phyloP scores from a whole-genome alignment of 1,140 invertebrate genomes.

The Telenomus remus region DNA sequence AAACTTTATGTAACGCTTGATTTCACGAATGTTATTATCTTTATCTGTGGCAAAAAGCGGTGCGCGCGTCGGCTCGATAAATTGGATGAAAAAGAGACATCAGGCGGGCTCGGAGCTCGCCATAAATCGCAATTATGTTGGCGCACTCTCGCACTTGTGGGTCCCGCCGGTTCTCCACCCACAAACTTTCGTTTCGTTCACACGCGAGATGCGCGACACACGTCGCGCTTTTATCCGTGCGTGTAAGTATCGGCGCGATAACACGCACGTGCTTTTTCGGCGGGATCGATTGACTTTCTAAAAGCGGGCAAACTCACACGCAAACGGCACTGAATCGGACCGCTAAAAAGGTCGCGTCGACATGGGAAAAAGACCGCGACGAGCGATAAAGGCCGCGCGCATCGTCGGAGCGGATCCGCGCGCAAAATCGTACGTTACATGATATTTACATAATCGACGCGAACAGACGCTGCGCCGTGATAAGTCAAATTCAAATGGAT shows the following conservation, averaged over 20 bases:
- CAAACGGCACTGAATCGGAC: slow-evolving; percentile 40
- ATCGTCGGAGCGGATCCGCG: slow-evolving; percentile 16
- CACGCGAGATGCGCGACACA: slow-evolving; percentile 32
- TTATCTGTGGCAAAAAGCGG: neutral
- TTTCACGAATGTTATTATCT: neutral
- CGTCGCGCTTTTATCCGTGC: slow-evolving; percentile 43
- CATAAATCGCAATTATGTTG: slow-evolving; percentile 49
- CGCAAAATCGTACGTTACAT: slow-evolving; percentile 39
- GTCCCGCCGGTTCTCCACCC: slow-evolving; percentile 22
- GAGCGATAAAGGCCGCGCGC: slow-evolving; percentile 42
- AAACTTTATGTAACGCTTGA: slow-evolving; percentile 4
- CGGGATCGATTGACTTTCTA: slow-evolving; percentile 57
- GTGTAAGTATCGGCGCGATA: slow-evolving; percentile 58
- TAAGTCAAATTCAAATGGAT: slow-evolving; percentile 35
- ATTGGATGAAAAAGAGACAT: slow-evolving; percentile 5
- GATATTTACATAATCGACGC: slow-evolving; percentile 56
- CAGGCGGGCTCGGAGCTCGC: neutral
- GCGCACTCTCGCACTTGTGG: slow-evolving; percentile 1
- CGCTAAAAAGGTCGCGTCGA: slow-evolving; percentile 57
- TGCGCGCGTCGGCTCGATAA: neutral
- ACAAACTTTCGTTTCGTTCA: slow-evolving; percentile 38
- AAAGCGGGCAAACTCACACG: slow-evolving; percentile 56
- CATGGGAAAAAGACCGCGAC: slow-evolving; percentile 53
- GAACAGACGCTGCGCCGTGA: slow-evolving; percentile 32
- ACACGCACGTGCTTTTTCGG: slow-evolving; percentile 54